Evolutionary conservation across 1,140 invertebrate genomes (phyloP).

Genomic region (Drosophila repleta): DNA sequence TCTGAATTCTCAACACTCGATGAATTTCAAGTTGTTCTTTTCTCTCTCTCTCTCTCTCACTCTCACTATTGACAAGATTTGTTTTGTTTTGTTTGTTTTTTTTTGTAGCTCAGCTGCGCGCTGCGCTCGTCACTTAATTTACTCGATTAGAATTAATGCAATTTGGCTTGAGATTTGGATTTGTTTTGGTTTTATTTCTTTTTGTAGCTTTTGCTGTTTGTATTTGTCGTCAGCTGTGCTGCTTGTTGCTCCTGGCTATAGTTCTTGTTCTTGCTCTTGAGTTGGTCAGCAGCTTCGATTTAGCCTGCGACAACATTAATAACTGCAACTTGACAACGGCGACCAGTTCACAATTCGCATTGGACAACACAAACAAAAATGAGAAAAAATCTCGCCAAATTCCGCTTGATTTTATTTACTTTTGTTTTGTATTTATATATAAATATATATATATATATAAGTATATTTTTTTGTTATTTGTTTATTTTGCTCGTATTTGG

Average conservation of each 20-base stretch:
- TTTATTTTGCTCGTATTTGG: constrained; percentile 14
- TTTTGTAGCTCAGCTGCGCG: not conserved
- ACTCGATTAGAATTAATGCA: constrained; percentile 12
- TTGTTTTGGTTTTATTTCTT: not conserved
- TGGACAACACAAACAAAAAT: not conserved
- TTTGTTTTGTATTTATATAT: not conserved
- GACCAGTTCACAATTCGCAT: constrained; percentile 22
- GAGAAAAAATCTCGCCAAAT: not conserved
- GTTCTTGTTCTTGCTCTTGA: constrained; percentile 15
- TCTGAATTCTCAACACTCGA: constrained; percentile 8
- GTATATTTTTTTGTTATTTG: not conserved
- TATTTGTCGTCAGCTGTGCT: constrained; percentile 64
- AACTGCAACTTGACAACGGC: constrained; percentile 13
- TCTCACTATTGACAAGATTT: constrained; percentile 10
- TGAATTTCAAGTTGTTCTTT: constrained; percentile 26
- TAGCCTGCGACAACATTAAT: constrained; percentile 38
- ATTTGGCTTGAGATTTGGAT: constrained; percentile 1
- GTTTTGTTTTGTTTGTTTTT: not conserved
- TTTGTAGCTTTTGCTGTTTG: not conserved
- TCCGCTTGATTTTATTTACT: not conserved
- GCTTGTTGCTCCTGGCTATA: constrained; percentile 8
- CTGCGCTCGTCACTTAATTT: constrained; percentile 10
- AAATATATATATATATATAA: not conserved
- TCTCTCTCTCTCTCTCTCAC: constrained; percentile 13
- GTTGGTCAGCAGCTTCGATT: constrained; percentile 18